A percentile compares a stretch with the other conserved stretches of the same genome.
Conservation (phyloP, 1,140 invertebrate genomes). For the Thrips palmi region DNA sequence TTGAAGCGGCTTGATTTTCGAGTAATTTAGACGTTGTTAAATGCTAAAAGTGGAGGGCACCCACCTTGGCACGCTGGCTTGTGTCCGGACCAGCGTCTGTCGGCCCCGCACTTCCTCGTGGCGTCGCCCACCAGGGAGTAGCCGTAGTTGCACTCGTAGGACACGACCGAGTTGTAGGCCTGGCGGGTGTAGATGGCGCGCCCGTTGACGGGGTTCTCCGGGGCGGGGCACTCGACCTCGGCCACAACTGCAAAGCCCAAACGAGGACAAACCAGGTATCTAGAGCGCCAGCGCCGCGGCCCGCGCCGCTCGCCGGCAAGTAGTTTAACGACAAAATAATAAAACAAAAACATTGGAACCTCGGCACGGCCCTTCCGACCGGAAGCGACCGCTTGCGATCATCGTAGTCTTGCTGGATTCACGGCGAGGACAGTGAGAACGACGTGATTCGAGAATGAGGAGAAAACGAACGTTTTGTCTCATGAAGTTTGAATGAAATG, state of each 20-base stretch:
- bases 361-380: constrained; percentile 14
- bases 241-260: constrained; percentile 42
- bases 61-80: constrained; percentile 73
- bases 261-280: no score
- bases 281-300: no score
- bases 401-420: no score
- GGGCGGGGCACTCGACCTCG: constrained; percentile 74
- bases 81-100: constrained; percentile 78
- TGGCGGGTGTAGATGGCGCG: constrained; percentile 81
- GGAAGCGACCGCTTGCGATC: no score
- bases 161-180: constrained; percentile 82
- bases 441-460: no score
- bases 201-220: constrained; percentile 75
- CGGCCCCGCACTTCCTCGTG: constrained; percentile 73
- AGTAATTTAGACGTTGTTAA: no score
- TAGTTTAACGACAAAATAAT: constrained; percentile 14
- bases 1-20: no score
- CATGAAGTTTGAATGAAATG: no score
- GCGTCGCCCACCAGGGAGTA: constrained; percentile 73
- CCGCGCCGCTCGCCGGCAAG: not conserved
- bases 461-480: no score
- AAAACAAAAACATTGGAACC: not conserved
- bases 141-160: constrained; percentile 84
- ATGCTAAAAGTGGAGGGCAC: no score
- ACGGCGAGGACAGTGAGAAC: no score